Evolutionary conservation across 2,113 vertebrate species (phyloP).

Genomic region (Prionailurus viverrinus): DNA sequence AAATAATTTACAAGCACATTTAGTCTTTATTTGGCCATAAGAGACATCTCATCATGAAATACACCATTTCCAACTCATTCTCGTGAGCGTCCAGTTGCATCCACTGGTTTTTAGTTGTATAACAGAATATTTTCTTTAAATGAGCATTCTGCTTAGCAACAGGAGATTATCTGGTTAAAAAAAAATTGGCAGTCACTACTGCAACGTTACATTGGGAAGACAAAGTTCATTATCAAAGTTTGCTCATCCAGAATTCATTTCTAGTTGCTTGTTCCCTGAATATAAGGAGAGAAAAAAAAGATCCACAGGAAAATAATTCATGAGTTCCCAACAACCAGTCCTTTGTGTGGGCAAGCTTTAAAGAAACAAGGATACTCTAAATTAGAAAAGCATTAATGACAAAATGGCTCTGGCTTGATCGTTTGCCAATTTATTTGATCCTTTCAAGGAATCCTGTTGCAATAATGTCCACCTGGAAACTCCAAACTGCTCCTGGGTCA

Average conservation of each 20-base stretch:
- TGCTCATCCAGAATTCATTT: not conserved
- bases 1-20: constrained; percentile 52
- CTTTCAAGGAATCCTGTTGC: not conserved
- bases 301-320: not conserved
- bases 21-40: constrained; percentile 1
- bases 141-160: not conserved
- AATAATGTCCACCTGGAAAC: not conserved
- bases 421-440: not conserved
- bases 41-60: not conserved
- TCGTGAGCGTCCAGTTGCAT: not conserved
- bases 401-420: not conserved
- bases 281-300: not conserved
- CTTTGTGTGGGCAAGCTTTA: not conserved
- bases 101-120: not conserved
- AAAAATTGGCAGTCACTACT: not conserved
- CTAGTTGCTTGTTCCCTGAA: not conserved
- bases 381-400: not conserved
- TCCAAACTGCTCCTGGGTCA: not conserved
- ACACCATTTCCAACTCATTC: constrained; percentile 23
- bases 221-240: not conserved
- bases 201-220: not conserved
- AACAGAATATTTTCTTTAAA: constrained; percentile 19
- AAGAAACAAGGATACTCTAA: not conserved
- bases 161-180: not conserved
- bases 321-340: not conserved